Evolutionary conservation across 1,140 invertebrate species (phyloP).

Genomic region (Bombus soroeensis): DNA sequence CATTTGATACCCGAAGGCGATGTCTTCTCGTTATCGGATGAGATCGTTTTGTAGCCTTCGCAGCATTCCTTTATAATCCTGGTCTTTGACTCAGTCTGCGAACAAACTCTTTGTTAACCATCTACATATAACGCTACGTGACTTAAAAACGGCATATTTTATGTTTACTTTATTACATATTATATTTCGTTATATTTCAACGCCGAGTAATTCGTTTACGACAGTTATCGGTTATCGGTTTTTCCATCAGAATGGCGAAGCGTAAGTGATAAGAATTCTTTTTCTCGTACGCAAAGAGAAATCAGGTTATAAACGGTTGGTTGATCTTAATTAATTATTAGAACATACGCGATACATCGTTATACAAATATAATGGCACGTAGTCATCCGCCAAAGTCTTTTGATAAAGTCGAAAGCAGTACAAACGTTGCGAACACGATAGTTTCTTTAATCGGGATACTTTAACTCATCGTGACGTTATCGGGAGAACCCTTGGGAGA

Average conservation of each 20-base stretch:
- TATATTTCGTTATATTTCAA: too few species aligned
- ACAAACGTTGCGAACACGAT: too few species aligned
- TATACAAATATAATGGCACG: too few species aligned
- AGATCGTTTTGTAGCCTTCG: slow-evolving; percentile 72
- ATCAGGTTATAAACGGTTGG: not conserved
- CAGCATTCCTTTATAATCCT: slow-evolving; percentile 75
- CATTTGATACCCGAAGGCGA: slow-evolving; percentile 59
- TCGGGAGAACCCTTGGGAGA: too few species aligned
- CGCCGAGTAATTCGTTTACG: not conserved
- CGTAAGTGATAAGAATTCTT: not conserved
- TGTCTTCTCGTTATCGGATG: slow-evolving; percentile 43
- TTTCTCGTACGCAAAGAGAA: not conserved
- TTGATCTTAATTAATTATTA: too few species aligned
- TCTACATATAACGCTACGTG: not conserved
- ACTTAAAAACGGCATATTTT: not conserved
- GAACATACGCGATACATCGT: too few species aligned
- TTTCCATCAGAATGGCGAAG: not conserved
- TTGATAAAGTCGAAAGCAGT: too few species aligned
- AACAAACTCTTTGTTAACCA: not conserved
- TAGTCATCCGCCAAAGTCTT: too few species aligned
- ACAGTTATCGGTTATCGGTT: not conserved
- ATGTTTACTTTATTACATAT: not conserved
- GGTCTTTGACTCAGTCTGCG: slow-evolving; percentile 73
- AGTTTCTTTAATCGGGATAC: not conserved
- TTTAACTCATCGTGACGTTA: not conserved